These are phyloP conservation scores for Otis tarda DNA, from an alignment of 2,113 vertebrate species.

Conservation along the genomic window DNA sequence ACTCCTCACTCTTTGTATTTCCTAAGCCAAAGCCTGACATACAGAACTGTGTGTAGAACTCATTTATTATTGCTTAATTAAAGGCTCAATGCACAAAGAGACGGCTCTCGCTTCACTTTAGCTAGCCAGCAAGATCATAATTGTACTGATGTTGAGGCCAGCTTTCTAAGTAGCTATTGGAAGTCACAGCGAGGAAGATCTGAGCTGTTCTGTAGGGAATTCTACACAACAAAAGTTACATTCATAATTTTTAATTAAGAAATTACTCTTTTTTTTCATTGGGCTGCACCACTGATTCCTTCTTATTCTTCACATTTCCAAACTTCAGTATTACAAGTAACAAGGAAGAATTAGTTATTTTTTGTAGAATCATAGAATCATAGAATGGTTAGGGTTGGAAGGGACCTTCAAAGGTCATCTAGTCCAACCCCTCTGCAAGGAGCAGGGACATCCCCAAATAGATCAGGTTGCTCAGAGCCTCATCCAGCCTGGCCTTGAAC, in stretches of 20 bases:
- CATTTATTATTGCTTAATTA: constrained; percentile 74
- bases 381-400: too few relatives aligned
- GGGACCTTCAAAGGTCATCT: too few relatives aligned
- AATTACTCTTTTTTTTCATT: not conserved
- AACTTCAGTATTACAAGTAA: not conserved
- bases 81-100: constrained; percentile 65
- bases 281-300: not conserved
- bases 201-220: constrained; percentile 60
- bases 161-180: constrained; percentile 65
- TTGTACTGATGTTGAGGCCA: constrained; percentile 48
- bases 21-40: constrained; percentile 37
- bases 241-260: constrained; percentile 72
- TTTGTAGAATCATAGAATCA: too few relatives aligned
- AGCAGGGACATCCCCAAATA: too few relatives aligned
- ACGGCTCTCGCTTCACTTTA: constrained; percentile 31
- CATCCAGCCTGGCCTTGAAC: too few relatives aligned
- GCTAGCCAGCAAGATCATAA: constrained; percentile 58
- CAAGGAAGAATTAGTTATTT: not conserved
- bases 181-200: constrained; percentile 51
- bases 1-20: constrained; percentile 44
- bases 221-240: constrained; percentile 64
- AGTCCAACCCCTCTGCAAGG: too few relatives aligned
- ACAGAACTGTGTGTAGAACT: constrained; percentile 59
- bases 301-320: not conserved
- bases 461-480: too few relatives aligned